Percentiles rank a stretch among this genome's conserved stretches.
Evolutionary conservation across 2,888 invertebrate genomes (phyloP).

Genomic region (Cosmopolites sordidus): DNA sequence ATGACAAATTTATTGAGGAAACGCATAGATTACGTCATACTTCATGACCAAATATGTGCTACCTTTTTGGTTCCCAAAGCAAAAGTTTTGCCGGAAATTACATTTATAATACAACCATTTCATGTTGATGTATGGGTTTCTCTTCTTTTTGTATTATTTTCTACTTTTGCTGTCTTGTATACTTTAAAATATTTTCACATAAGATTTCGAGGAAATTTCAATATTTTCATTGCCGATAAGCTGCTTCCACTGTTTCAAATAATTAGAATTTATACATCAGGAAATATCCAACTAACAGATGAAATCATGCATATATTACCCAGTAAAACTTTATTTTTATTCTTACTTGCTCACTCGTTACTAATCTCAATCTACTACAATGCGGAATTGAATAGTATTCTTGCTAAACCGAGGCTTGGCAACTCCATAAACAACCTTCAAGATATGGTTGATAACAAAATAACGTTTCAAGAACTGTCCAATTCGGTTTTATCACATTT

Average conservation of each 20-base stretch:
- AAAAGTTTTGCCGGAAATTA: slow-evolving; percentile 29
- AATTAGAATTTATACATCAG: slow-evolving; percentile 4
- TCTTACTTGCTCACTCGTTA: slow-evolving; percentile 24
- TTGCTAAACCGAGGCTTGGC: slow-evolving; percentile 28
- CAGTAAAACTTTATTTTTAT: slow-evolving; percentile 18
- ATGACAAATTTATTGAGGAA: slow-evolving; percentile 5
- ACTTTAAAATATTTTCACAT: background rate
- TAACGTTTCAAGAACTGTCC: slow-evolving; percentile 16
- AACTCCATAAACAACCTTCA: slow-evolving; percentile 28
- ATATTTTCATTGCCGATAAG: too few species aligned
- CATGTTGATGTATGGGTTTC: slow-evolving; percentile 10
- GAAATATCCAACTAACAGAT: background rate
- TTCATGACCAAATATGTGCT: slow-evolving; percentile 31
- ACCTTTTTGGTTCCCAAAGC: slow-evolving; percentile 39
- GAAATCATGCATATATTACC: background rate
- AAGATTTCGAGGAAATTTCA: background rate
- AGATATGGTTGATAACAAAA: slow-evolving; percentile 29
- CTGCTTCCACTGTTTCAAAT: background rate
- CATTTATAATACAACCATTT: slow-evolving; percentile 35
- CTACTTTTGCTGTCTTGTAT: background rate
- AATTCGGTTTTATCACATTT: slow-evolving; percentile 9
- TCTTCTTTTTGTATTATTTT: slow-evolving; percentile 2
- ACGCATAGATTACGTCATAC: slow-evolving; percentile 29
- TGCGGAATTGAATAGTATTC: slow-evolving; percentile 30
- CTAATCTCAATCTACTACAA: slow-evolving; percentile 28